A percentile compares a stretch with the other conserved stretches of the same genome.
phyloP scores from a whole-genome alignment of 2,797 vertebrate genomes.

The Notamacropus eugenii region DNA sequence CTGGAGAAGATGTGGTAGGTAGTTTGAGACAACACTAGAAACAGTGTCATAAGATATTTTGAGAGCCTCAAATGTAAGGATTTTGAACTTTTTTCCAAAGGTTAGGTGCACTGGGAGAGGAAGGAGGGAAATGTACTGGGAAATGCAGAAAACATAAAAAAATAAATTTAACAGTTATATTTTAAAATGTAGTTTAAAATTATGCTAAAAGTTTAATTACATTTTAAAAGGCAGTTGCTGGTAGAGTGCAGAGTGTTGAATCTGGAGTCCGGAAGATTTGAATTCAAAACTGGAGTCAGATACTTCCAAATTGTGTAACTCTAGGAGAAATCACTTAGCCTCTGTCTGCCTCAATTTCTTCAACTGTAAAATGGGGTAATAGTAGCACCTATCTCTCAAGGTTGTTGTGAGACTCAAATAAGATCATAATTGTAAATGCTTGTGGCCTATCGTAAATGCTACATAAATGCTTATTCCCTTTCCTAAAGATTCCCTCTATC shows the following conservation, averaged over 20 bases:
- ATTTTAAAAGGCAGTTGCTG: background rate
- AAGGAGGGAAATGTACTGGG: background rate
- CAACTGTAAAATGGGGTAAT: background rate
- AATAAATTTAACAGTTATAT: background rate
- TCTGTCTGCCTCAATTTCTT: background rate
- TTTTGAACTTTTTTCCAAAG: background rate
- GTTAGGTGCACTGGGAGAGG: background rate
- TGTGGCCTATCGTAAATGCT: background rate
- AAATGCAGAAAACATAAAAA: background rate
- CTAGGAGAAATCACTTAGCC: background rate
- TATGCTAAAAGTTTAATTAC: background rate
- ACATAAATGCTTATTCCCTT: background rate
- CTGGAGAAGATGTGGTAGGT: background rate
- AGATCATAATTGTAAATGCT: background rate
- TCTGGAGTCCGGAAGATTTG: background rate
- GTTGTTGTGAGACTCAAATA: background rate
- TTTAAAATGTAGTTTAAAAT: background rate
- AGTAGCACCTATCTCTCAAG: background rate
- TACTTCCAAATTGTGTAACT: background rate
- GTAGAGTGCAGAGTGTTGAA: background rate
- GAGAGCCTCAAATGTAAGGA: background rate
- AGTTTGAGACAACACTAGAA: background rate
- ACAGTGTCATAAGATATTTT: background rate
- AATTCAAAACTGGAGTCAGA: background rate
- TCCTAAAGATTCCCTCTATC: background rate